phyloP scores from a whole-genome alignment of 1,140 invertebrate species.

The Pogonomyrmex californicus region DNA sequence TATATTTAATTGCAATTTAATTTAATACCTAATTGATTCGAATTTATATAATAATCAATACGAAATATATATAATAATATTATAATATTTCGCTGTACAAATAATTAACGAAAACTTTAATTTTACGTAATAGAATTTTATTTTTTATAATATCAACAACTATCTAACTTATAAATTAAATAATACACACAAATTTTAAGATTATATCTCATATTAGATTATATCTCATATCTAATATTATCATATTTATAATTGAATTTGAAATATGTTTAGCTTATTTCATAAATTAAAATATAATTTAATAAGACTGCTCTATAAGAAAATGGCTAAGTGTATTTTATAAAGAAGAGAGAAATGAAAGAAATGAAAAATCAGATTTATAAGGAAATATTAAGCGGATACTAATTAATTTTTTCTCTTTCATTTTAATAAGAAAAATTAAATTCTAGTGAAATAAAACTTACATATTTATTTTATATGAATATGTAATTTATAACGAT shows the following conservation, averaged over 20 bases:
- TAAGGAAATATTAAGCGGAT: not conserved
- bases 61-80: not conserved
- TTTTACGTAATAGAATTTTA: not conserved
- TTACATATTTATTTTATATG: not conserved
- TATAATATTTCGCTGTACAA: not conserved
- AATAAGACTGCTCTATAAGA: not conserved
- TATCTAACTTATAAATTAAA: not conserved
- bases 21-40: constrained; percentile 30
- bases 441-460: not conserved
- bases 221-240: not conserved
- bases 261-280: not conserved
- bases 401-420: not conserved
- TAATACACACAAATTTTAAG: constrained; percentile 5
- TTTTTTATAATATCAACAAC: not conserved
- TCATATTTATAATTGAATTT: not conserved
- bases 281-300: not conserved
- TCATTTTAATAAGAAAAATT: not conserved
- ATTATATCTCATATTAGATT: not conserved
- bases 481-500: not conserved
- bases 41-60: not conserved
- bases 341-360: not conserved
- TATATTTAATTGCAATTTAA: constrained; percentile 35
- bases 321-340: not conserved
- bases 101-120: not conserved
- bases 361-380: not conserved